Percentiles rank a stretch among this genome's conserved stretches.
Evolutionary conservation across 2,113 vertebrate genomes (phyloP).

Genomic region (Rhynchomys soricoides): DNA sequence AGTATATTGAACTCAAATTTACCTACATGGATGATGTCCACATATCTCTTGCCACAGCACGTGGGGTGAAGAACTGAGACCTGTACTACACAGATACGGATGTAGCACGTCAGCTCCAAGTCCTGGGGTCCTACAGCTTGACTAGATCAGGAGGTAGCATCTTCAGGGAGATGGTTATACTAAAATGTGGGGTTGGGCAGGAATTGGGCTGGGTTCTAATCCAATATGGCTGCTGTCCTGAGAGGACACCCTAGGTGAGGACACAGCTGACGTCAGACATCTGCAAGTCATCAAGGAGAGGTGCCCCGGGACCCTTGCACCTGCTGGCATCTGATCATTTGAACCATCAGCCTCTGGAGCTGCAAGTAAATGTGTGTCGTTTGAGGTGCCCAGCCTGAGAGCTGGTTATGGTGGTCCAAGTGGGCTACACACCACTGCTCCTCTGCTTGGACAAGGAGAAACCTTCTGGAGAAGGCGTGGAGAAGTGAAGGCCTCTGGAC

Average conservation of each 20-base stretch:
- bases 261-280: neutral
- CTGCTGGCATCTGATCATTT: neutral
- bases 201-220: neutral
- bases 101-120: neutral
- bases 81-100: fast-evolving
- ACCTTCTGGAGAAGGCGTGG: neutral
- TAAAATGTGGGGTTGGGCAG: neutral
- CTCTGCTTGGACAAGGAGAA: neutral
- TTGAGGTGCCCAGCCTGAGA: neutral
- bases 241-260: neutral
- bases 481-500: neutral
- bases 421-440: neutral
- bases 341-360: neutral
- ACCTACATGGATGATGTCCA: neutral
- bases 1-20: neutral
- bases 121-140: neutral
- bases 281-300: neutral
- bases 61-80: neutral
- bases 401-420: neutral
- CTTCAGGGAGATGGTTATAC: neutral
- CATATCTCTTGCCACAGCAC: neutral
- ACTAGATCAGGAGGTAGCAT: neutral
- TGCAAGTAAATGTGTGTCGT: neutral
- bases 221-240: neutral
- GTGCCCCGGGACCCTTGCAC: neutral